These are phyloP conservation scores for Amphilophus citrinellus DNA, from an alignment of 2,113 vertebrate species.

Conservation along the genomic window DNA sequence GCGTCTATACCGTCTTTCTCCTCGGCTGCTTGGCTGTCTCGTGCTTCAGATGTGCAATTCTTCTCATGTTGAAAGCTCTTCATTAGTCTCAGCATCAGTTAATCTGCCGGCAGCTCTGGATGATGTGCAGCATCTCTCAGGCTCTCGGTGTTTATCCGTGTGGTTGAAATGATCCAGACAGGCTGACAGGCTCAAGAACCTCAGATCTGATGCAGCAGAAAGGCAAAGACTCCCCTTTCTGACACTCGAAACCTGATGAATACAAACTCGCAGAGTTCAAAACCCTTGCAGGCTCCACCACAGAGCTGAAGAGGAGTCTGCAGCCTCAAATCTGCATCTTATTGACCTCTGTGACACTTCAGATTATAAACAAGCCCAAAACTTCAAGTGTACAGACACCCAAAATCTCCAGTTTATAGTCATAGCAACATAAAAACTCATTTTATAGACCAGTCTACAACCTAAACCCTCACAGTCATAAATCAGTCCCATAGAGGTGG, in stretches of 20 bases:
- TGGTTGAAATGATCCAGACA: slow-evolving; percentile 22
- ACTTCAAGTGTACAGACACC: neutral
- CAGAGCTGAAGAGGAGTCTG: neutral
- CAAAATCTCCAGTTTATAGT: neutral
- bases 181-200: slow-evolving; percentile 10
- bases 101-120: slow-evolving; percentile 16
- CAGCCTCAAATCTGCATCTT: neutral
- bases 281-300: neutral
- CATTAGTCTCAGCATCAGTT: slow-evolving; percentile 17
- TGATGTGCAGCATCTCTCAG: slow-evolving; percentile 2
- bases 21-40: slow-evolving; percentile 26
- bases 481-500: neutral
- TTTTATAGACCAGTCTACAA: neutral
- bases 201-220: slow-evolving; percentile 17
- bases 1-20: slow-evolving; percentile 2
- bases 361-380: neutral
- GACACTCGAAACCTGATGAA: neutral
- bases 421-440: neutral
- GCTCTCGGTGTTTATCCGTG: neutral
- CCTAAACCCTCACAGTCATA: neutral
- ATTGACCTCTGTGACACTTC: neutral
- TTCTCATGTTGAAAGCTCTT: slow-evolving; percentile 12
- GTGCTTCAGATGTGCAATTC: slow-evolving; percentile 36
- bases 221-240: neutral
- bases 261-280: neutral